Base-by-base conservation (phyloP, 2,113 vertebrate species). In the Corynorhinus townsendii region DNA sequence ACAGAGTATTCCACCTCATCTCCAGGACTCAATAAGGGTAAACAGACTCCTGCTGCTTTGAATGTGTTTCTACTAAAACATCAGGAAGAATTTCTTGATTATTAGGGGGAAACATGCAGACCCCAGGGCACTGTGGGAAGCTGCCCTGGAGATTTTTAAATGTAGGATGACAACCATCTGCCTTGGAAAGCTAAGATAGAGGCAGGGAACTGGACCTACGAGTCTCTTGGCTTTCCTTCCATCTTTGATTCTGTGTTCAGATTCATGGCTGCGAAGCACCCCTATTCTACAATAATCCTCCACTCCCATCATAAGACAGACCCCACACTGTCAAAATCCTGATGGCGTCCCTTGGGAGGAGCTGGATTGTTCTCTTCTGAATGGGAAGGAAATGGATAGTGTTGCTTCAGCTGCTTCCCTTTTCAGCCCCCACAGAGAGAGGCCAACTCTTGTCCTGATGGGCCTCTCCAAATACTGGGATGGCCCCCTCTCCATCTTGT, bases 341-440 rank as follows among this genome's bases (percentile, higher is more conserved):
- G 95, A 81, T 86, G 86, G 79, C 35, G 56, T 97, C 97, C 92
- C 94, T 43, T 10, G 95, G 90, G 97, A 97, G 71, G 73, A 91
- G 77, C 88, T 54, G 22, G 15, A 92, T 94, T 96, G 93, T 95
- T 97, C 96, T 95, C 92, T 93, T 89, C 92, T 81, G 95, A 95
- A 86, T 52, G 93, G 89, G 90, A 96, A 97, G 96, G 95, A 96
- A 97, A 95, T 52, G 11, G 95, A 83, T 71, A 45, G 15, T 97
- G 97, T 97, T 97, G 96, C 97, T 97, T 96, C 97, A 97, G 97
- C 97, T 97, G 97, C 88, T 95, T 97, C 75, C 52, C 75, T 88
- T 90, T 38, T 92, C 92, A 94, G 95, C 88, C 90, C 96, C 95
- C 95, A 95, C 95, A 90, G 94, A 95, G 73, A 90, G 83, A 96